Percentiles rank a stretch among this genome's conserved stretches.
phyloP scores from a whole-genome alignment of 2,888 invertebrate species.

The Boloria euphrosyne region DNA sequence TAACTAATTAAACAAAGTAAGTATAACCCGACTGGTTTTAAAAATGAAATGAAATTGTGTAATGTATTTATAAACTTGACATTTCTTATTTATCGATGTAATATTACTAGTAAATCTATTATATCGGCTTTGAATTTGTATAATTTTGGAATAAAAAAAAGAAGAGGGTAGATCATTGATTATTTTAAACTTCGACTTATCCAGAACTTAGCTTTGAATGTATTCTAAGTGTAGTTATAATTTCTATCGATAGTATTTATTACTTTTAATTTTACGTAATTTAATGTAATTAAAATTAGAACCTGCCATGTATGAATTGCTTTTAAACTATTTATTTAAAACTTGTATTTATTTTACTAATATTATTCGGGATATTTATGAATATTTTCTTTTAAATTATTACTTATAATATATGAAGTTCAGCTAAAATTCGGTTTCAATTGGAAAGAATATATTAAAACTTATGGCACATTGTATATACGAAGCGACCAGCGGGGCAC shows the following conservation, averaged over 20 bases:
- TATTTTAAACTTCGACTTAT: neutral
- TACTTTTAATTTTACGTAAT: slow-evolving; percentile 27
- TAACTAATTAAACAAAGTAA: too few relatives aligned
- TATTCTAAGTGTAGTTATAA: slow-evolving; percentile 24
- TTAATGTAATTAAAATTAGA: slow-evolving; percentile 23
- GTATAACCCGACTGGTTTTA: too few relatives aligned
- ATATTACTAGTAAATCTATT: too few relatives aligned
- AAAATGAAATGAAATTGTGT: too few relatives aligned
- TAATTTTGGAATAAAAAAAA: neutral
- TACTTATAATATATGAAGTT: neutral
- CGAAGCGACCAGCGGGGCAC: slow-evolving; percentile 69
- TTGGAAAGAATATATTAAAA: slow-evolving; percentile 37
- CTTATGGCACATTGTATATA: slow-evolving; percentile 39
- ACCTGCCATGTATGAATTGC: slow-evolving; percentile 38
- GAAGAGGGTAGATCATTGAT: slow-evolving; percentile 4
- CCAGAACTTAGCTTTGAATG: slow-evolving; percentile 16
- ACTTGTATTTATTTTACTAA: slow-evolving; percentile 33
- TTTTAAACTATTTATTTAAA: slow-evolving; percentile 33
- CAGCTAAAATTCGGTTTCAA: slow-evolving; percentile 4
- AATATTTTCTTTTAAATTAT: slow-evolving; percentile 27
- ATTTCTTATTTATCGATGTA: too few relatives aligned
- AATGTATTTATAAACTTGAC: too few relatives aligned
- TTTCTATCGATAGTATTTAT: slow-evolving; percentile 35
- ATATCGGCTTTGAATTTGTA: neutral
- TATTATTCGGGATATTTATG: slow-evolving; percentile 17